Evolutionary conservation across 1,140 invertebrate genomes (phyloP).

Genomic region (Batillaria attramentaria): DNA sequence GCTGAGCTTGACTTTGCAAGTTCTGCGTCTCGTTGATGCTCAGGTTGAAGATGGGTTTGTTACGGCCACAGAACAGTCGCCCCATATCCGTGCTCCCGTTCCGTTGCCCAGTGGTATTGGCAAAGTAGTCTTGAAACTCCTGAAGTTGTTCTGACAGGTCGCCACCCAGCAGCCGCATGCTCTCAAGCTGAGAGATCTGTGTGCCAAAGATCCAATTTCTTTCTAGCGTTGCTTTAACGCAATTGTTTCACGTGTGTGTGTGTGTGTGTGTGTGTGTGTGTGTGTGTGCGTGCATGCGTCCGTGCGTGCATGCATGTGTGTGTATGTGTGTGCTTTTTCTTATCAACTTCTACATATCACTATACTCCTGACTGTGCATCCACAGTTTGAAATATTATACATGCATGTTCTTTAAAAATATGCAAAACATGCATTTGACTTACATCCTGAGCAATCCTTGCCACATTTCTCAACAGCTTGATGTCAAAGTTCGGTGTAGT

Average conservation of each 20-base stretch:
- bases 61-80: conserved; percentile 23
- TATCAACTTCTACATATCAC: no score
- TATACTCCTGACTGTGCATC: no score
- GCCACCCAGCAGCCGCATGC: conserved; percentile 20
- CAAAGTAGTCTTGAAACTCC: not conserved
- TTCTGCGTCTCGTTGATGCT: not conserved
- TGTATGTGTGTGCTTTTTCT: no score
- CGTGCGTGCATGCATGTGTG: no score
- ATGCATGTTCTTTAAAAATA: no score
- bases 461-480: conserved; percentile 15
- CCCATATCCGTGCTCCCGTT: conserved; percentile 10
- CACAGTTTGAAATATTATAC: no score
- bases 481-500: conserved; percentile 20
- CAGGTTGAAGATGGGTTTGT: not conserved
- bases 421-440: no score
- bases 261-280: no score
- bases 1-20: not conserved
- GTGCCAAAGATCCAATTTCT: no score
- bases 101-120: conserved; percentile 8
- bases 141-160: conserved; percentile 5
- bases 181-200: conserved; percentile 32
- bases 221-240: no score
- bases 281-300: no score
- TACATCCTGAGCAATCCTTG: conserved; percentile 32
- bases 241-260: no score